These are phyloP conservation scores for Leucopsar rothschildi DNA, from an alignment of 2,113 vertebrate species.

Conservation along the genomic window DNA sequence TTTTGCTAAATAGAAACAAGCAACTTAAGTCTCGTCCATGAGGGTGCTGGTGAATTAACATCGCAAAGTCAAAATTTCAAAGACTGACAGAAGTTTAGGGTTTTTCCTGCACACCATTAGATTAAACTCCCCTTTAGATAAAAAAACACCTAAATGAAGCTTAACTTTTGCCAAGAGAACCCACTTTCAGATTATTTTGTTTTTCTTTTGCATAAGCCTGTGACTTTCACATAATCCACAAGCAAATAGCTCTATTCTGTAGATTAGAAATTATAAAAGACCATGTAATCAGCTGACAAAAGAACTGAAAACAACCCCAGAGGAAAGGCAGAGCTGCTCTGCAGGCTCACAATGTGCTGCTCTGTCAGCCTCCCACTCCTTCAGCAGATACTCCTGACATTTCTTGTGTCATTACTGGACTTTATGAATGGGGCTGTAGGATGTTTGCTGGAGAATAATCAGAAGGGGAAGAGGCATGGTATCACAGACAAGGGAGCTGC, in stretches of 20 bases:
- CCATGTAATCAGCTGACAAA: conserved; percentile 88
- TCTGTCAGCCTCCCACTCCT: conserved; percentile 75
- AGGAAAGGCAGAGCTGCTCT: conserved; percentile 68
- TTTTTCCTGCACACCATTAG: neutral
- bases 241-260: conserved; percentile 80
- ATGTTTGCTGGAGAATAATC: conserved; percentile 65
- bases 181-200: conserved; percentile 66
- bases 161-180: conserved; percentile 56
- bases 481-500: conserved; percentile 45
- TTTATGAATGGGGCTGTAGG: conserved; percentile 77
- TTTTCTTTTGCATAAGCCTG: conserved; percentile 78
- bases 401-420: conserved; percentile 74
- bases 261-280: conserved; percentile 82
- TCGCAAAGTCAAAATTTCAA: neutral
- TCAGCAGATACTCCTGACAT: conserved; percentile 73
- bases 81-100: neutral
- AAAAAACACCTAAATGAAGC: conserved; percentile 22
- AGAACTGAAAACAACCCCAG: conserved; percentile 77
- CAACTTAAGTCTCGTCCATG: neutral
- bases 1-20: neutral
- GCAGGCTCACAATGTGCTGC: conserved; percentile 72
- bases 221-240: conserved; percentile 79
- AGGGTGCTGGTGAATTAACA: neutral
- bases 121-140: conserved; percentile 15
- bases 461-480: conserved; percentile 50